These are phyloP conservation scores for Netelia inedita DNA, from an alignment of 2,888 invertebrate genomes.

Conservation along the genomic window DNA sequence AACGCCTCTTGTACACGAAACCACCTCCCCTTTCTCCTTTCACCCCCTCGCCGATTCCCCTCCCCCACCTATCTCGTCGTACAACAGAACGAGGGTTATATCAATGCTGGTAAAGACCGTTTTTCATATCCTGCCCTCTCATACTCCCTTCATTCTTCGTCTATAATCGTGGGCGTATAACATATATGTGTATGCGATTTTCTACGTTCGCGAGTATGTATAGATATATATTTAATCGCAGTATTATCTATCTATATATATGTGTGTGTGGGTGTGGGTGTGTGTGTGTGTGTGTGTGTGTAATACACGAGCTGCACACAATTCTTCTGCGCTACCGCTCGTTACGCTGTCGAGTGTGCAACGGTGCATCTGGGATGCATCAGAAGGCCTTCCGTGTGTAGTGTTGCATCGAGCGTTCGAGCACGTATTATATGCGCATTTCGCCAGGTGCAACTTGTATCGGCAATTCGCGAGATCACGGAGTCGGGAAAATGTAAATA, in stretches of 20 bases:
- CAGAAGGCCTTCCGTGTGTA: constrained; percentile 11
- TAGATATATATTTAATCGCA: background rate
- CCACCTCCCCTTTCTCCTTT: too few relatives aligned
- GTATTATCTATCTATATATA: background rate
- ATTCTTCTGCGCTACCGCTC: constrained; percentile 57
- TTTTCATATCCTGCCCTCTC: constrained; percentile 69
- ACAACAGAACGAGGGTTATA: constrained; percentile 57
- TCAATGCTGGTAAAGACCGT: constrained; percentile 65
- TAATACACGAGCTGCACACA: constrained; percentile 32
- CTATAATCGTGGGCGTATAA: constrained; percentile 63
- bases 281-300: background rate
- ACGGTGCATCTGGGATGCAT: constrained; percentile 58
- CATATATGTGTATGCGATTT: background rate
- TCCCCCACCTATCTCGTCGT: constrained; percentile 4
- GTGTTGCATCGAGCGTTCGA: constrained; percentile 5
- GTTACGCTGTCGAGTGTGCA: constrained; percentile 63
- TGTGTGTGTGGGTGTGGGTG: background rate
- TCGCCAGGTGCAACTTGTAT: constrained; percentile 56
- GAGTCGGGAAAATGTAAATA: constrained; percentile 49
- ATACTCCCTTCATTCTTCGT: constrained; percentile 44
- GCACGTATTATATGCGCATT: constrained; percentile 57
- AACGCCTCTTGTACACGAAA: constrained; percentile 63
- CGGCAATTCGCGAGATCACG: constrained; percentile 53
- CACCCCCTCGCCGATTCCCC: constrained; percentile 23
- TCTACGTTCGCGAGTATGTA: constrained; percentile 36